Conservation (phyloP, 2,113 vertebrate species). For the Danionella cerebrum region DNA sequence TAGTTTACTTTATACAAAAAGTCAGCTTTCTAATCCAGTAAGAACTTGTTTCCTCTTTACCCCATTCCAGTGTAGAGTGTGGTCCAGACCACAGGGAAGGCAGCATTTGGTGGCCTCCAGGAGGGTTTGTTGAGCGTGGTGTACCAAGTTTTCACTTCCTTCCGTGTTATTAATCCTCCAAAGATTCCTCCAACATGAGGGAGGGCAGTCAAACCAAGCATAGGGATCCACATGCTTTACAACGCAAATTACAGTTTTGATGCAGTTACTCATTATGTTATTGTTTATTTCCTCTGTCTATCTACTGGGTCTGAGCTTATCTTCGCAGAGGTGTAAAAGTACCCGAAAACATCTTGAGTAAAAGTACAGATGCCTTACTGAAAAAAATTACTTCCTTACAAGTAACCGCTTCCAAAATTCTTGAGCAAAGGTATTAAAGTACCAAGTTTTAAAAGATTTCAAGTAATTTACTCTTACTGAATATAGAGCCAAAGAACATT, state of each 20-base stretch:
- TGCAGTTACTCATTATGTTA: neutral
- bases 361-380: no score
- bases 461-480: no score
- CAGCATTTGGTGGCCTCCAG: conserved; percentile 72
- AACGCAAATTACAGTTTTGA: neutral
- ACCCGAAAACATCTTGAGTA: no score
- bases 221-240: conserved; percentile 68
- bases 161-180: conserved; percentile 64
- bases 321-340: no score
- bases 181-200: conserved; percentile 77
- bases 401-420: no score
- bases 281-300: neutral
- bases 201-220: conserved; percentile 69
- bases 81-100: conserved; percentile 74
- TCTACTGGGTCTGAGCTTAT: neutral
- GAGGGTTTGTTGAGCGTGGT: conserved; percentile 67
- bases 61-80: conserved; percentile 78
- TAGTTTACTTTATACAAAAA: no score
- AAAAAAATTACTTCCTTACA: no score
- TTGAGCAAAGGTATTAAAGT: no score
- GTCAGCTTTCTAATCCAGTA: no score
- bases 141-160: conserved; percentile 68
- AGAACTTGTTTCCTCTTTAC: no score
- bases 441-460: no score
- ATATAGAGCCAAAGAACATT: no score